Percentiles rank a stretch among this genome's conserved stretches.
These are phyloP conservation scores for Sinonovacula constricta DNA, from an alignment of 1,140 invertebrate species.

Conservation along the genomic window DNA sequence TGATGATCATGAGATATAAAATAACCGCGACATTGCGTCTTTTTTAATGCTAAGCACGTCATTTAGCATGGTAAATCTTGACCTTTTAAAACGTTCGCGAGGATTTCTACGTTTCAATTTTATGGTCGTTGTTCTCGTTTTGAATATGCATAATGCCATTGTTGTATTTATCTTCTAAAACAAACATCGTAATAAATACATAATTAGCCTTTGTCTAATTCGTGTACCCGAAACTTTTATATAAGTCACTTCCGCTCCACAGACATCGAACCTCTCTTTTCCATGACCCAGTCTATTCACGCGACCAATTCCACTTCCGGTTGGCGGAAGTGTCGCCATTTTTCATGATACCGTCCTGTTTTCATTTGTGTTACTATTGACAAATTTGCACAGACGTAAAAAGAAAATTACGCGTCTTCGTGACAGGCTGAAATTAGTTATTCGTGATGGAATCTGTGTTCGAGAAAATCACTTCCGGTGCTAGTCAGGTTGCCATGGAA, in stretches of 20 bases:
- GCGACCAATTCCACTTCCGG: constrained; percentile 50
- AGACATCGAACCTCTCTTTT: constrained; percentile 37
- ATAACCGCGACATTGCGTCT: too few relatives aligned
- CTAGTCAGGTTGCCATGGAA: constrained; percentile 36
- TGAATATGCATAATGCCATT: too few relatives aligned
- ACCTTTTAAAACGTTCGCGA: too few relatives aligned
- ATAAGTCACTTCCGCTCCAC: constrained; percentile 8
- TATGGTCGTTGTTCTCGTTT: too few relatives aligned
- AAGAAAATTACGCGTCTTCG: constrained; percentile 50
- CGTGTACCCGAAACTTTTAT: too few relatives aligned
- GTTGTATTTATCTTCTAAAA: too few relatives aligned
- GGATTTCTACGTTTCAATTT: too few relatives aligned
- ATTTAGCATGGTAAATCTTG: too few relatives aligned
- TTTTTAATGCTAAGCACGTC: too few relatives aligned
- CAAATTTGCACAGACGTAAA: constrained; percentile 50
- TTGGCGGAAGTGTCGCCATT: constrained; percentile 39
- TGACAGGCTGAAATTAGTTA: constrained; percentile 48
- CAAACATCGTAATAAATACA: too few relatives aligned
- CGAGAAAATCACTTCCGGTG: constrained; percentile 51
- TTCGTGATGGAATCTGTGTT: constrained; percentile 48
- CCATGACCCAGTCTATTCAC: constrained; percentile 45
- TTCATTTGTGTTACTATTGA: constrained; percentile 50
- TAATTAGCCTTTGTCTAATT: too few relatives aligned
- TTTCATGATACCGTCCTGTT: constrained; percentile 42
- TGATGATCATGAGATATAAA: too few relatives aligned